Evolutionary conservation across 2,797 vertebrate genomes (phyloP), one percentile per base, ranked within the genome.

Genomic region (Rhodeus uyekii): DNA sequence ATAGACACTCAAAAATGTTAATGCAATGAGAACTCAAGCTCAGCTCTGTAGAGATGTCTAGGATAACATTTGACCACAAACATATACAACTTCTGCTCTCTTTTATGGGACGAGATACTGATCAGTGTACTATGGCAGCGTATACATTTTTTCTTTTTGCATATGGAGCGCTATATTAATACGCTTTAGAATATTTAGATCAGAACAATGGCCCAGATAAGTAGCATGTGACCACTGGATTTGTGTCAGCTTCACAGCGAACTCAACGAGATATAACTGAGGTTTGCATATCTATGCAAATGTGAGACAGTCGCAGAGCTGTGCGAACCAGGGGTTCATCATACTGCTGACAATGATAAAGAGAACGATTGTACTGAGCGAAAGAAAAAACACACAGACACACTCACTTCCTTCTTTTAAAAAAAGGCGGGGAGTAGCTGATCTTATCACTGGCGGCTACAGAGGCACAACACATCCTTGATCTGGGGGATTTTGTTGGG

Each of bases 281-380:
- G 73, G 78, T 90, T 88, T 89, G 88, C 87, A 89, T 89, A 89
- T 89, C 86, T 88, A 88, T 89, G 87, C 87, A 89, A 90, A 89
- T 87, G 36, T 36, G 53, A 78, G 73, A 69, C 68, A 67, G 63
- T 61, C 65, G 16, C 32, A 46, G 50, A 76, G 82, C 88, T 88
- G 84, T 88, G 88, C 83, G 90, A 89, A 88, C 42, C 79, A 84
- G 82, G 86, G 78, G 79, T 87, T 88, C 82, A 90, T 90, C 91
- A 89, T 85, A 32, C 86, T 73, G 53, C 89, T 82, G 87, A 90
- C 90, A 89, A 85, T 85, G 89, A 89, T 78, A 58, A 88, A 87
- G 81, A 74, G 80, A 91, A 27, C 5, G 36, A 84, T 63, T 78
- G 53, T 78, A 64, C 65, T 27, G 14, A 27, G n/a, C n/a, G n/a